phyloP scores from a whole-genome alignment of 2,113 vertebrate genomes.

The Vidua chalybeata region DNA sequence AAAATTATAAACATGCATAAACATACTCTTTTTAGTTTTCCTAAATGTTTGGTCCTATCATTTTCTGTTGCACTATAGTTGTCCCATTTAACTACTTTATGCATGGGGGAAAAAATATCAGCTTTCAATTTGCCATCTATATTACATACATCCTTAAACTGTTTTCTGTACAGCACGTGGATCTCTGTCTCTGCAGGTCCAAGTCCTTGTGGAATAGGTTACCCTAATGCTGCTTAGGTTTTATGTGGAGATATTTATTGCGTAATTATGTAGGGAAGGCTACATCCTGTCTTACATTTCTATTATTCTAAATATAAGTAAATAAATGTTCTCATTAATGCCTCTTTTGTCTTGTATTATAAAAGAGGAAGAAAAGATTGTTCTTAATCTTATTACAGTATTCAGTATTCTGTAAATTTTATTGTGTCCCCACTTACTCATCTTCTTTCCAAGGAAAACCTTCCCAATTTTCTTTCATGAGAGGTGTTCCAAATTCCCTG shows the following conservation, averaged over 20 bases:
- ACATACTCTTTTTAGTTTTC: not conserved
- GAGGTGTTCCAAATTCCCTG: not conserved
- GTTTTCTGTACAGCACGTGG: not conserved
- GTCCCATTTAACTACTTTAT: not conserved
- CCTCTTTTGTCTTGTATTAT: not conserved
- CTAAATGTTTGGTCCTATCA: not conserved
- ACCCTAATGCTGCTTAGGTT: not conserved
- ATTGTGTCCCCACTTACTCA: not conserved
- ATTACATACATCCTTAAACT: not conserved
- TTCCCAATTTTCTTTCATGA: not conserved
- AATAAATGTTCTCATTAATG: not conserved
- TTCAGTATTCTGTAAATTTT: not conserved
- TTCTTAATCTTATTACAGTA: not conserved
- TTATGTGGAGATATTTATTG: not conserved
- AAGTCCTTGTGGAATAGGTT: not conserved
- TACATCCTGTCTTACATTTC: not conserved
- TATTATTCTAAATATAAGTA: not conserved
- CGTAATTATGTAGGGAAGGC: not conserved
- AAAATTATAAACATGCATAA: not conserved
- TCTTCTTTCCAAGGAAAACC: not conserved
- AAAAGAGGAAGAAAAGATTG: not conserved
- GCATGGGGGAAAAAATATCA: not conserved
- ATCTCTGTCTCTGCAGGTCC: not conserved
- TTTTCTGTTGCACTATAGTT: not conserved
- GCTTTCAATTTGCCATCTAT: not conserved